Percentiles rank a stretch among this genome's conserved stretches.
Conservation (phyloP, 2,113 vertebrate species). For the Suncus etruscus region DNA sequence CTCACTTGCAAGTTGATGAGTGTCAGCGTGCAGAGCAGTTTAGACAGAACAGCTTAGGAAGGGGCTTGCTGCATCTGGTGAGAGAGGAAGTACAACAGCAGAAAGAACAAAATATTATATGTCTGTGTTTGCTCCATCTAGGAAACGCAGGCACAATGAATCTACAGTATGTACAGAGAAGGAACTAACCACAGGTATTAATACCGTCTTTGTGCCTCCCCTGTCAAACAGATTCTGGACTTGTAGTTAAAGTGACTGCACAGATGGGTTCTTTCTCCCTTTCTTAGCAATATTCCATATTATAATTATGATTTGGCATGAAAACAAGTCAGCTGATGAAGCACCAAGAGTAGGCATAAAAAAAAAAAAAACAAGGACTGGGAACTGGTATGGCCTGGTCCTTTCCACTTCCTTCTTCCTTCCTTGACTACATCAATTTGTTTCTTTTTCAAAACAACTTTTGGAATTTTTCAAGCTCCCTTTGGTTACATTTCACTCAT, state of each 20-base stretch:
- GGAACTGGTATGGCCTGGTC: slow-evolving; percentile 56
- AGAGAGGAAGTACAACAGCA: slow-evolving; percentile 81
- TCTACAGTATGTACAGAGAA: slow-evolving; percentile 83
- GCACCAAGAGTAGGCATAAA: slow-evolving; percentile 79
- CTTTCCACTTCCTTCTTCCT: slow-evolving; percentile 69
- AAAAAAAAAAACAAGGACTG: slow-evolving; percentile 78
- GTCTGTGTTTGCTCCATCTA: slow-evolving; percentile 85
- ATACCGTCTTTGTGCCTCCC: slow-evolving; percentile 84
- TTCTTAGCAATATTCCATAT: slow-evolving; percentile 75
- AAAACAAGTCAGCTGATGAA: slow-evolving; percentile 73
- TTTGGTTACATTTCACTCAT: slow-evolving; percentile 61
- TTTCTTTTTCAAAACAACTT: slow-evolving; percentile 46
- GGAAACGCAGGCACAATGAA: slow-evolving; percentile 84
- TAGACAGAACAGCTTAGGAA: slow-evolving; percentile 82
- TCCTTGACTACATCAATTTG: slow-evolving; percentile 70
- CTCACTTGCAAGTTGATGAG: slow-evolving; percentile 83
- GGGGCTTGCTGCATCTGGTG: slow-evolving; percentile 83
- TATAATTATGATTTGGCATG: slow-evolving; percentile 86
- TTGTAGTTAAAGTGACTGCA: slow-evolving; percentile 83
- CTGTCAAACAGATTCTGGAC: slow-evolving; percentile 87
- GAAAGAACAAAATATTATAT: slow-evolving; percentile 82
- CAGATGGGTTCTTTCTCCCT: slow-evolving; percentile 74
- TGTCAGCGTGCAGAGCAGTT: slow-evolving; percentile 80
- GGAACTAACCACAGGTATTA: slow-evolving; percentile 83
- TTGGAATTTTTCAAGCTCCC: slow-evolving; percentile 78